Evolutionary conservation across 2,888 invertebrate species (phyloP).

Genomic region (Drosophila pseudotakahashii): DNA sequence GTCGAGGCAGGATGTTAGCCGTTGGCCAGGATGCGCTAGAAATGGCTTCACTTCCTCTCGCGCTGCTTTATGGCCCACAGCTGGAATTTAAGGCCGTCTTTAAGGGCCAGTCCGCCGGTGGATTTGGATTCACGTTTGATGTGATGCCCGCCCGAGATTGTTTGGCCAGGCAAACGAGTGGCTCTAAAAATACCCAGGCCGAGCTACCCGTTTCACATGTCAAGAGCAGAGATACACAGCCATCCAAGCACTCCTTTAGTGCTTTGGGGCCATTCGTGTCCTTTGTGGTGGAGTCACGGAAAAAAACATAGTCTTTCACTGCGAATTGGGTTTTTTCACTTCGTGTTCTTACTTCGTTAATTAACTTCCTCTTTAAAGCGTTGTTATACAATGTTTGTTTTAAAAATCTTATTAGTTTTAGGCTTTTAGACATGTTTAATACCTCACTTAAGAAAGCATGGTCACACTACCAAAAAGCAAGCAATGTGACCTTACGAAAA

Average conservation of each 20-base stretch:
- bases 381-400: no score
- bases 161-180: constrained; percentile 37
- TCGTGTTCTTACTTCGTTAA: no score
- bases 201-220: constrained; percentile 53
- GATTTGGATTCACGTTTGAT: constrained; percentile 34
- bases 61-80: constrained; percentile 46
- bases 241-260: constrained; percentile 8
- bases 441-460: no score
- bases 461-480: no score
- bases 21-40: constrained; percentile 72
- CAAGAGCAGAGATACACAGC: constrained; percentile 44
- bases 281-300: constrained; percentile 23
- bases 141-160: constrained; percentile 21
- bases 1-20: constrained; percentile 51
- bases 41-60: constrained; percentile 71
- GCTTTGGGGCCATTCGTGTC: constrained; percentile 36
- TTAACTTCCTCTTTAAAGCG: no score
- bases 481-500: no score
- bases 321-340: no score
- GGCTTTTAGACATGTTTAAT: no score
- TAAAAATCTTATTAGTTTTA: no score
- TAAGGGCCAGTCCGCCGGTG: constrained; percentile 8
- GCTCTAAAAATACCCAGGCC: constrained; percentile 36
- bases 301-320: neutral
- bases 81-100: constrained; percentile 26